Evolutionary conservation across 2,113 vertebrate genomes (phyloP).

Genomic region (Nanorana parkeri): DNA sequence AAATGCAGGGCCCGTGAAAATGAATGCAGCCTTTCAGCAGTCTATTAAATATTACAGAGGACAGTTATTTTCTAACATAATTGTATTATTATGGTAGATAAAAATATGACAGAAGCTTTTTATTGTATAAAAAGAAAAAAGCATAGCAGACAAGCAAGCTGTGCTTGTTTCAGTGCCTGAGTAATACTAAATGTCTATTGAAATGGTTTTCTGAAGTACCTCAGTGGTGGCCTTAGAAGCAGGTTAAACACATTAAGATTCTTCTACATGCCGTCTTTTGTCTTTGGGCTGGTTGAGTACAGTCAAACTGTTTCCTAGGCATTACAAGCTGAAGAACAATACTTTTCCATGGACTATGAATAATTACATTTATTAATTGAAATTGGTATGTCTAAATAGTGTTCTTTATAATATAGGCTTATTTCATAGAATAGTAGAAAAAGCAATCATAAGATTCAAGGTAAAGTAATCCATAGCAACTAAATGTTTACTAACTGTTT

Average conservation of each 20-base stretch:
- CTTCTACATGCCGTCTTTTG: not conserved
- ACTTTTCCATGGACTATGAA: too few relatives aligned
- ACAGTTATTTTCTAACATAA: constrained; percentile 27
- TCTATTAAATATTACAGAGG: constrained; percentile 32
- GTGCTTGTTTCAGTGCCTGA: not conserved
- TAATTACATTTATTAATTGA: too few relatives aligned
- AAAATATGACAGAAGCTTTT: constrained; percentile 16
- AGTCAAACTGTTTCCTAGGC: too few relatives aligned
- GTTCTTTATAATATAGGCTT: too few relatives aligned
- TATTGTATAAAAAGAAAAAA: constrained; percentile 17
- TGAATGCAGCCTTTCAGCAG: constrained; percentile 39
- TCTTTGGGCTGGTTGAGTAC: too few relatives aligned
- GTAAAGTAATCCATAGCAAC: not conserved
- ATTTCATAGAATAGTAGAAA: too few relatives aligned
- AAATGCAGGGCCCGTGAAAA: constrained; percentile 14
- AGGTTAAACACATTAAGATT: not conserved
- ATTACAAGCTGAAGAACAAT: too few relatives aligned
- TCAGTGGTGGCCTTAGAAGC: not conserved
- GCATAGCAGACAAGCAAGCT: not conserved
- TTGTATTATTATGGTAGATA: not conserved
- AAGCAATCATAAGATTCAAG: not conserved
- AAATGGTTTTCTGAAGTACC: not conserved
- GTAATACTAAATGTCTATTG: not conserved
- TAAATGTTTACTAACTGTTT: too few relatives aligned
- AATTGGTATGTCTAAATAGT: too few relatives aligned